Conservation (phyloP, 1,140 invertebrate genomes). For the Cotesia glomerata region DNA sequence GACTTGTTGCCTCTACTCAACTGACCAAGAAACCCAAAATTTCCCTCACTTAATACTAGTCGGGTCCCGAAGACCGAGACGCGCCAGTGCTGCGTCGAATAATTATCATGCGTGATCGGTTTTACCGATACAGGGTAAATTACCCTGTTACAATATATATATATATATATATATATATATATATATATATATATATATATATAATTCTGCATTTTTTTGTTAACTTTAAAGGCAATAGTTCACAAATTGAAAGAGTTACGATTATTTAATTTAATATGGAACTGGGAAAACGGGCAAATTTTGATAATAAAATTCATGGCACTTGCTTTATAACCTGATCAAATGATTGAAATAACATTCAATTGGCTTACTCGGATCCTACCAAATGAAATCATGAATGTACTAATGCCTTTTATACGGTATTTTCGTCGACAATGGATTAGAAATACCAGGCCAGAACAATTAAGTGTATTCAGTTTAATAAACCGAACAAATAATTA, state of each 20-base stretch:
- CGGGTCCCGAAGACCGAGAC: too few species aligned
- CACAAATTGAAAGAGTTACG: neutral
- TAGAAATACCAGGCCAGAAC: neutral
- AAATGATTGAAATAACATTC: neutral
- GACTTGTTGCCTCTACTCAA: too few species aligned
- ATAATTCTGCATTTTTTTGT: too few species aligned
- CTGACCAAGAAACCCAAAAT: too few species aligned
- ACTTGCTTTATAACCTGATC: neutral
- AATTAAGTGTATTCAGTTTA: constrained; percentile 5
- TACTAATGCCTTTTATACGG: neutral
- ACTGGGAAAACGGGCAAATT: neutral
- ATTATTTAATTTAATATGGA: neutral
- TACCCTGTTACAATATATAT: too few species aligned
- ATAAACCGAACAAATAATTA: constrained; percentile 2
- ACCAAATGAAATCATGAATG: neutral
- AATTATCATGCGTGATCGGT: too few species aligned
- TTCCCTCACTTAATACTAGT: too few species aligned
- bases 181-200: too few species aligned
- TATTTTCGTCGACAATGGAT: constrained; percentile 7
- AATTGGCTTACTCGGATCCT: neutral
- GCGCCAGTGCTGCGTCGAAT: too few species aligned
- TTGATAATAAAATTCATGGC: neutral
- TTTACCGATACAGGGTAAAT: too few species aligned
- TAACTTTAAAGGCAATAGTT: neutral
- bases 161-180: too few species aligned